Evolutionary conservation across 1,140 invertebrate genomes (phyloP).

Genomic region (Polypedilum pembai): DNA sequence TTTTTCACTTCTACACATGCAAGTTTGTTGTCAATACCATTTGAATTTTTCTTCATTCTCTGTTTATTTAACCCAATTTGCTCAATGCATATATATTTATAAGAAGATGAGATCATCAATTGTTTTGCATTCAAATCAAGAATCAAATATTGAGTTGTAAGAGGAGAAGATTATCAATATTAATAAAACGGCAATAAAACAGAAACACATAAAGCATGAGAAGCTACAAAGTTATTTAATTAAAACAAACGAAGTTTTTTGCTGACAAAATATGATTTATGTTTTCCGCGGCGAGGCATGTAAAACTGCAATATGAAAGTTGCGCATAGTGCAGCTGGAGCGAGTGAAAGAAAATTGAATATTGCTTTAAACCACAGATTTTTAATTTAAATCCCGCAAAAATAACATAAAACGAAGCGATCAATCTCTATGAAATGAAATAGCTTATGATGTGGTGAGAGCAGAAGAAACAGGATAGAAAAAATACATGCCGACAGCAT

Average conservation of each 20-base stretch:
- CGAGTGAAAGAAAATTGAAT: background rate
- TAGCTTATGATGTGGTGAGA: constrained; percentile 10
- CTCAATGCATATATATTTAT: background rate
- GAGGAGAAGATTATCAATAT: background rate
- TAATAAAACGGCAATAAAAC: background rate
- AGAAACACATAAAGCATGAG: background rate
- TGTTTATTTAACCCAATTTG: constrained; percentile 26
- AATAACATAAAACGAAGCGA: constrained; percentile 12
- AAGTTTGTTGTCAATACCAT: background rate
- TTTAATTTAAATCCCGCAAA: constrained; percentile 28
- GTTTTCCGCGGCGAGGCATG: constrained; percentile 3
- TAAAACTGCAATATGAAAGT: background rate
- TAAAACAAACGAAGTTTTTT: background rate
- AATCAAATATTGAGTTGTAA: background rate
- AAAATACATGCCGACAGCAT: background rate
- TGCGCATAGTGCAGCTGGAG: background rate
- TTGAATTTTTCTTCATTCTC: background rate
- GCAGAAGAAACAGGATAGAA: background rate
- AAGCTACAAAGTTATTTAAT: constrained; percentile 15
- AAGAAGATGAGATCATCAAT: background rate
- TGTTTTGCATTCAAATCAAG: background rate
- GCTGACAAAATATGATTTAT: constrained; percentile 25
- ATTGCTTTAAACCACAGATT: constrained; percentile 11
- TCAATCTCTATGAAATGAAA: constrained; percentile 13
- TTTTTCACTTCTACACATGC: background rate